phyloP scores from a whole-genome alignment of 1,140 invertebrate species.

The Oryzaephilus surinamensis region DNA sequence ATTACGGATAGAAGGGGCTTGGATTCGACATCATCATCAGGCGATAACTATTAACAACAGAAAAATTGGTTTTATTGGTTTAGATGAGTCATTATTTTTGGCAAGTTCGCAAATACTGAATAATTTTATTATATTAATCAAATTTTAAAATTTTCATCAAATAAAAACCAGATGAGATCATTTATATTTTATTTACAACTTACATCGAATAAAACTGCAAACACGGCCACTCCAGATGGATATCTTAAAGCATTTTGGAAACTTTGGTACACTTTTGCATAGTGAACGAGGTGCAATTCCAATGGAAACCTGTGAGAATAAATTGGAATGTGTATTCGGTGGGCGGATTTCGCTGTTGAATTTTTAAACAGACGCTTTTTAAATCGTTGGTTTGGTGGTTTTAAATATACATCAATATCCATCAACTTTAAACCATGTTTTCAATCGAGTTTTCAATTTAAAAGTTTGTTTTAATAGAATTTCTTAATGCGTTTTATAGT shows the following conservation, averaged over 20 bases:
- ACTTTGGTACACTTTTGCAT: constrained; percentile 46
- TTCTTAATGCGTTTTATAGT: neutral
- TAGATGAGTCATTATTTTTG: neutral
- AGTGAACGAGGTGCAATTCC: constrained; percentile 63
- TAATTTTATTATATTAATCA: neutral
- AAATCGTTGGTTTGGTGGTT: too few species aligned
- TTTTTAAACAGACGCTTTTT: too few species aligned
- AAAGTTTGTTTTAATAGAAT: neutral
- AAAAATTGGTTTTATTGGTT: neutral
- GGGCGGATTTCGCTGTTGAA: too few species aligned
- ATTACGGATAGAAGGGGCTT: constrained; percentile 35
- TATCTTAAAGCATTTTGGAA: constrained; percentile 44
- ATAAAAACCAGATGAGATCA: too few species aligned
- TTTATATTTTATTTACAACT: constrained; percentile 7
- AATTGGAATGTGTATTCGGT: too few species aligned
- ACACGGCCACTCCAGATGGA: constrained; percentile 53
- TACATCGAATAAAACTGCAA: constrained; percentile 60
- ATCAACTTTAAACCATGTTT: too few species aligned
- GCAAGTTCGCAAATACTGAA: constrained; percentile 1
- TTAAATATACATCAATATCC: too few species aligned
- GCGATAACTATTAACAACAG: constrained; percentile 24
- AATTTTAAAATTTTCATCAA: neutral
- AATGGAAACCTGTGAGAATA: constrained; percentile 38
- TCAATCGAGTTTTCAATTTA: neutral
- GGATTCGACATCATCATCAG: constrained; percentile 37